Evolutionary conservation across 2,113 vertebrate genomes (phyloP).

Genomic region (Poeciliopsis prolifica): DNA sequence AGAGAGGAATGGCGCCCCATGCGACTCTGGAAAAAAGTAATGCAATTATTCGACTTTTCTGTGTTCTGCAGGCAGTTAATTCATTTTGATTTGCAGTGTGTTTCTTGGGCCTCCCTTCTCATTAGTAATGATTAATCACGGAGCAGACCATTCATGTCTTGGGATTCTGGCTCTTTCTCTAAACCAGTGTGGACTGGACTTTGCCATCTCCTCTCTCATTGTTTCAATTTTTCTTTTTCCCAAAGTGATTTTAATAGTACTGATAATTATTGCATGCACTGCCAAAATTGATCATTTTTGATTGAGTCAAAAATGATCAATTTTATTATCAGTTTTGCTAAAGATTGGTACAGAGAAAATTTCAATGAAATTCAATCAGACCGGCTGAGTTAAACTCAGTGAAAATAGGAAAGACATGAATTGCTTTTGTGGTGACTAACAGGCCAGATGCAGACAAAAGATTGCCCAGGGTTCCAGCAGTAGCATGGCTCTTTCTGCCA

Average conservation of each 20-base stretch:
- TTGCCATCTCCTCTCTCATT: too few relatives aligned
- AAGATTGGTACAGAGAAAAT: not conserved
- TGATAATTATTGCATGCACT: conserved; percentile 27
- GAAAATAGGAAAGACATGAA: conserved; percentile 44
- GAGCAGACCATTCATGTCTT: conserved; percentile 37
- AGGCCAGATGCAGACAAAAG: conserved; percentile 39
- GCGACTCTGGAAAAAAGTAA: conserved; percentile 52
- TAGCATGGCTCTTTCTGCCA: conserved; percentile 3
- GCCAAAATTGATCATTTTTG: conserved; percentile 12
- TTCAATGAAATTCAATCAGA: not conserved
- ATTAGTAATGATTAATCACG: conserved; percentile 78
- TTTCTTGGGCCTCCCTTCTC: conserved; percentile 69
- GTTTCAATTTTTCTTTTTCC: not conserved
- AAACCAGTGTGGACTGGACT: conserved; percentile 10
- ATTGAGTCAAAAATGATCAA: not conserved
- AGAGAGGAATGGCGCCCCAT: conserved; percentile 52
- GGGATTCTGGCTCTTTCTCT: conserved; percentile 36
- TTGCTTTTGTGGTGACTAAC: conserved; percentile 18
- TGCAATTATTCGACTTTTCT: conserved; percentile 61
- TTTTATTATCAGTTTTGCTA: not conserved
- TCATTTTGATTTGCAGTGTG: conserved; percentile 74
- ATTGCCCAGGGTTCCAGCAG: conserved; percentile 46
- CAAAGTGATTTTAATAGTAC: not conserved
- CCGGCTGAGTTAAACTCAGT: conserved; percentile 36
- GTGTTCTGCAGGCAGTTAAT: conserved; percentile 70